Percentiles rank a stretch among this genome's conserved stretches.
phyloP scores from a whole-genome alignment of 2,888 invertebrate genomes.

The Sesia apiformis region DNA sequence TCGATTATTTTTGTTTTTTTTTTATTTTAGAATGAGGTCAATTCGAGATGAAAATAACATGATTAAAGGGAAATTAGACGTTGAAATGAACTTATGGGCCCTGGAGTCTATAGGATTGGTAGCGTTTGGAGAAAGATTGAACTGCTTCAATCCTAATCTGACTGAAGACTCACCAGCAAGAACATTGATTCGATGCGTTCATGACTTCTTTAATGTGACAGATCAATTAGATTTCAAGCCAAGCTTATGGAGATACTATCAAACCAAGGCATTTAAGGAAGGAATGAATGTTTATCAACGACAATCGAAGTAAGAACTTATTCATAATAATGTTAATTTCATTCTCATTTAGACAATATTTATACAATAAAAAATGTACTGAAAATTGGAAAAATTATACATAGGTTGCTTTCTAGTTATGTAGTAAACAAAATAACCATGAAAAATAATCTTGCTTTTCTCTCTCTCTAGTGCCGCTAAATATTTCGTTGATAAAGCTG shows the following conservation, averaged over 20 bases:
- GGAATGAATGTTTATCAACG: slow-evolving; percentile 6
- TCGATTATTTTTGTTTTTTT: neutral
- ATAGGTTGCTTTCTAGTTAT: neutral
- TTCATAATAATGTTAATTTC: too few species aligned
- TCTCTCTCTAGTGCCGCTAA: slow-evolving; percentile 1
- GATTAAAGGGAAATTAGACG: slow-evolving; percentile 9
- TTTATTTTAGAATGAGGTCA: slow-evolving; percentile 10
- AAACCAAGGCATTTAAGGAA: slow-evolving; percentile 6
- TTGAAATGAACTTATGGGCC: slow-evolving; percentile 18
- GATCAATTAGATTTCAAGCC: slow-evolving; percentile 34
- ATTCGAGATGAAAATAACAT: slow-evolving; percentile 12
- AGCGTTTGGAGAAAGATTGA: slow-evolving; percentile 15
- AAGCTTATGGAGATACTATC: slow-evolving; percentile 54
- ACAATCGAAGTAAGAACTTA: slow-evolving; percentile 3
- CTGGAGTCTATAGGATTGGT: slow-evolving; percentile 16
- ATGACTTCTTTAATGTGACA: slow-evolving; percentile 1
- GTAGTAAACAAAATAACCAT: neutral
- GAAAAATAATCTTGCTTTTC: neutral
- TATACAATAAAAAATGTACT: neutral
- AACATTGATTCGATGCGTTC: slow-evolving; percentile 5
- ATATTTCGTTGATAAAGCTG: slow-evolving; percentile 5
- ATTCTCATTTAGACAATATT: neutral
- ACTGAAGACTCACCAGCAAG: slow-evolving; percentile 11
- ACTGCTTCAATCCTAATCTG: slow-evolving; percentile 14
- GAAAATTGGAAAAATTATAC: neutral